phyloP scores from a whole-genome alignment of 2,888 invertebrate species.

The Amiota communis region DNA sequence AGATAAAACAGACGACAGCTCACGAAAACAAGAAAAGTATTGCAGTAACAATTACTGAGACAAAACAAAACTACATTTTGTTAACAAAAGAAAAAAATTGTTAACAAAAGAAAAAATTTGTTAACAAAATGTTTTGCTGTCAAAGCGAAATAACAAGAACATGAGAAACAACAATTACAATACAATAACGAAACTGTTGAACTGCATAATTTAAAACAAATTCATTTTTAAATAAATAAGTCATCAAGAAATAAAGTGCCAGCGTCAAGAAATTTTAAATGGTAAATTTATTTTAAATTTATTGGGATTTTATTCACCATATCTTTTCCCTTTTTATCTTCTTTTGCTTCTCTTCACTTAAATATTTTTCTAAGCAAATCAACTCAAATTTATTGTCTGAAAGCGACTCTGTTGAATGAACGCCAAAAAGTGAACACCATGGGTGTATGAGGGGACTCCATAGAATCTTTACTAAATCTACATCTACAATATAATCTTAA shows the following conservation, averaged over 20 bases:
- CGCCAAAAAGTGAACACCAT: neutral
- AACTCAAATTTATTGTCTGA: slow-evolving; percentile 44
- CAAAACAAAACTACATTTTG: slow-evolving; percentile 41
- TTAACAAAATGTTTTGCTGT: neutral
- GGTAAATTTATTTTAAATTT: slow-evolving; percentile 26
- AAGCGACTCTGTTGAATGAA: slow-evolving; percentile 4
- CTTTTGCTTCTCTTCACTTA: neutral
- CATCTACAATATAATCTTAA: no score
- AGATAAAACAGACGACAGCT: neutral
- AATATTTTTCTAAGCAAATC: slow-evolving; percentile 11
- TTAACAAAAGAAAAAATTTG: slow-evolving; percentile 50
- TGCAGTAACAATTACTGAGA: slow-evolving; percentile 44
- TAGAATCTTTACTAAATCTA: no score
- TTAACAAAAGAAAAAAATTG: neutral
- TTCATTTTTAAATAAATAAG: slow-evolving; percentile 47
- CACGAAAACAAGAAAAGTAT: neutral
- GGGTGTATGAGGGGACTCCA: no score
- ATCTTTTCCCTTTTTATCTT: neutral
- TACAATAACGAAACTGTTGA: neutral
- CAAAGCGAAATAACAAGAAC: neutral
- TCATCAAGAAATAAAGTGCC: slow-evolving; percentile 48
- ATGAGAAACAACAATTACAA: neutral
- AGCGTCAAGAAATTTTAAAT: slow-evolving; percentile 22
- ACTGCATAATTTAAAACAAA: no score
- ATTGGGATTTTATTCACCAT: slow-evolving; percentile 7